phyloP scores from a whole-genome alignment of 2,797 vertebrate genomes.

The Triplophysa bombifrons region DNA sequence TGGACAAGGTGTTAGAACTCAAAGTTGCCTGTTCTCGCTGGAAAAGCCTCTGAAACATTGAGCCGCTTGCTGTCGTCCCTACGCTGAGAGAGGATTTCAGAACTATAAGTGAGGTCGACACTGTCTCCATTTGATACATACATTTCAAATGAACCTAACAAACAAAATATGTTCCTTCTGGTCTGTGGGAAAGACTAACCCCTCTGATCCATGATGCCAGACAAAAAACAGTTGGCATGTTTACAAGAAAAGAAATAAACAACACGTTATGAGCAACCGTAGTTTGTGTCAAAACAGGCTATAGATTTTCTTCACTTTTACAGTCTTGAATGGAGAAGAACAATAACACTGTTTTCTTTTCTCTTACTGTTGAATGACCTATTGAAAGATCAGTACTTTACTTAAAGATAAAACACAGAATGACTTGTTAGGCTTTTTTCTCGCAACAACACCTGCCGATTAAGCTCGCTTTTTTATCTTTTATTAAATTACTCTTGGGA shows the following conservation, averaged over 20 bases:
- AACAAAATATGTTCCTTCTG: conserved; percentile 29
- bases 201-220: conserved; percentile 26
- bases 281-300: conserved; percentile 60
- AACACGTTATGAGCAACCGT: conserved; percentile 55
- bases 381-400: conserved; percentile 63
- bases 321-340: conserved; percentile 45
- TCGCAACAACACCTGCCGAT: conserved; percentile 35
- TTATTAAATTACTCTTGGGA: conserved; percentile 64
- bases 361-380: conserved; percentile 41
- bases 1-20: conserved; percentile 62
- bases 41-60: conserved; percentile 42
- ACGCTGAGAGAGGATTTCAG: conserved; percentile 26
- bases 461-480: conserved; percentile 28
- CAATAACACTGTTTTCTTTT: conserved; percentile 54
- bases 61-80: not conserved
- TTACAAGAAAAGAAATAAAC: conserved; percentile 64
- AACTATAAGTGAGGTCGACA: conserved; percentile 25
- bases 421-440: conserved; percentile 47
- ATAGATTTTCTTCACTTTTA: conserved; percentile 56
- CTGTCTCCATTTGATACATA: conserved; percentile 29
- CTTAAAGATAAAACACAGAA: conserved; percentile 65
- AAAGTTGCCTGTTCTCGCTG: conserved; percentile 41
- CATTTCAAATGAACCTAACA: conserved; percentile 23
- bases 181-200: conserved; percentile 53
- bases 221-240: conserved; percentile 52